Evolutionary conservation across 2,113 vertebrate species (phyloP).

Genomic region (Pteropus alecto): DNA sequence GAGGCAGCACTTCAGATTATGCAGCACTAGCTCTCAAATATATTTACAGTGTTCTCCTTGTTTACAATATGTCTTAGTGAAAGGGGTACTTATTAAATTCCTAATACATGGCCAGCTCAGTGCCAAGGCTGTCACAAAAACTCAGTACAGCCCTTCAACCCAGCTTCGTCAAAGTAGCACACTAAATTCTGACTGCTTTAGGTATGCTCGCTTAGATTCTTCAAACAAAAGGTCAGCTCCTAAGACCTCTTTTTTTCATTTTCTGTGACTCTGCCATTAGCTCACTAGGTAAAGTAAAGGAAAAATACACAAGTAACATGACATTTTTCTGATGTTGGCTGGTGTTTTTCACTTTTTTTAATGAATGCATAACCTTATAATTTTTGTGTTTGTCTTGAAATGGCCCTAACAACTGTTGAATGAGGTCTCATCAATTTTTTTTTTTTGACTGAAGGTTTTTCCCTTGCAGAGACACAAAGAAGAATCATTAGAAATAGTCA

Average conservation of each 20-base stretch:
- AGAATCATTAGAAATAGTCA: conserved; percentile 73
- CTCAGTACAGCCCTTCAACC: fast-evolving
- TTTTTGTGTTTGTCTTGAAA: neutral
- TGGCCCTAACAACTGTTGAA: neutral
- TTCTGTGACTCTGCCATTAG: neutral
- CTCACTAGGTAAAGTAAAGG: neutral
- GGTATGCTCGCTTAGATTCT: too few species aligned
- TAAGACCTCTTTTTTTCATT: neutral
- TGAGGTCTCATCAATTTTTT: conserved; percentile 38
- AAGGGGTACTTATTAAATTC: neutral
- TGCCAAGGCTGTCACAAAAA: neutral
- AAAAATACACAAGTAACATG: neutral
- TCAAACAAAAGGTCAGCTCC: neutral
- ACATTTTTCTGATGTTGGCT: neutral
- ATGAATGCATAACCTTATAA: neutral
- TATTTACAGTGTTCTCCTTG: neutral
- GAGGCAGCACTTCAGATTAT: neutral
- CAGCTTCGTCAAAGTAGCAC: neutral
- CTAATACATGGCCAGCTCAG: neutral
- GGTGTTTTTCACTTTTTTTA: neutral
- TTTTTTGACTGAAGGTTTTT: conserved; percentile 52
- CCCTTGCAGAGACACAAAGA: conserved; percentile 43
- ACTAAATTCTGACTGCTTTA: neutral
- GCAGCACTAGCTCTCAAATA: neutral
- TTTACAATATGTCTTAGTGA: neutral